Evolutionary conservation across 2,113 vertebrate species (phyloP).

Genomic region (Clarias macrocephalus): DNA sequence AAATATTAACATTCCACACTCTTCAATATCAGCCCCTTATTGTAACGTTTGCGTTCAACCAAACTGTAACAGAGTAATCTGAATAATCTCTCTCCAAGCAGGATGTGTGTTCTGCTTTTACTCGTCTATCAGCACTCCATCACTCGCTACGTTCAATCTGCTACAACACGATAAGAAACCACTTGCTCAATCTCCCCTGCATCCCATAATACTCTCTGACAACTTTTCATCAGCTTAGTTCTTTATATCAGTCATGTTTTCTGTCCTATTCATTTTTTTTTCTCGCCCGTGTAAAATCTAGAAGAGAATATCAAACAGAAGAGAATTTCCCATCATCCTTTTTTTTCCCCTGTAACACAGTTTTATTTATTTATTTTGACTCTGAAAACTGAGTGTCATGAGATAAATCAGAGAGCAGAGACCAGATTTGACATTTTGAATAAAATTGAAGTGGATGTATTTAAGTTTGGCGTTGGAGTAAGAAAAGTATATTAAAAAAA

Average conservation of each 20-base stretch:
- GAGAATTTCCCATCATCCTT: conserved; percentile 45
- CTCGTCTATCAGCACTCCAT: conserved; percentile 44
- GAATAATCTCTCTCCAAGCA: not conserved
- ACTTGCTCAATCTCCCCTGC: conserved; percentile 37
- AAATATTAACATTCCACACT: not conserved
- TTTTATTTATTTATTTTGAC: not conserved
- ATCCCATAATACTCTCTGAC: conserved; percentile 31
- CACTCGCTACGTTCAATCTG: conserved; percentile 45
- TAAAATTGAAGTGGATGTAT: not conserved
- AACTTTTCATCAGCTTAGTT: conserved; percentile 42
- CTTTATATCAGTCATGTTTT: not conserved
- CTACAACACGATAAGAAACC: conserved; percentile 45
- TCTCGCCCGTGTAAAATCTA: conserved; percentile 13
- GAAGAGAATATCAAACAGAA: conserved; percentile 30
- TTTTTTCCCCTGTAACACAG: not conserved
- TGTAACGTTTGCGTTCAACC: not conserved
- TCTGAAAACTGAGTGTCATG: not conserved
- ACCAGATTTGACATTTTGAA: not conserved
- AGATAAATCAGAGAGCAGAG: not conserved
- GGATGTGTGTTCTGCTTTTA: not conserved
- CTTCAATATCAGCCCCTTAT: not conserved
- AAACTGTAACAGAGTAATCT: not conserved
- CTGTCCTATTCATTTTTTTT: not conserved
- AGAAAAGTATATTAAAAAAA: not conserved
- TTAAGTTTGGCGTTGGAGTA: not conserved